Evolutionary conservation across 2,888 invertebrate genomes (phyloP), one percentile per base, ranked within the genome.

Genomic region (Merodon equestris): DNA sequence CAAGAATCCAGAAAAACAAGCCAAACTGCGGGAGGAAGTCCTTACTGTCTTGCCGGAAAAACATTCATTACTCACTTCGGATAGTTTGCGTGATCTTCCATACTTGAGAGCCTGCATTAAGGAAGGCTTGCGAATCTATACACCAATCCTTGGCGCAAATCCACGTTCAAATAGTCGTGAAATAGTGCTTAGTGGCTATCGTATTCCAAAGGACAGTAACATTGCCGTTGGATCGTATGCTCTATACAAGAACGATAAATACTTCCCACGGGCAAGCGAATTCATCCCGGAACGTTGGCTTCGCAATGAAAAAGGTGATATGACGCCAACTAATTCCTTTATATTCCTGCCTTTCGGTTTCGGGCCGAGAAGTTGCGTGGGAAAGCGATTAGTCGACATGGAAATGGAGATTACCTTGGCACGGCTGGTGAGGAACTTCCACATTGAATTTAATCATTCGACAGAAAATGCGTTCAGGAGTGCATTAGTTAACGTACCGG

Each of bases 241-340:
- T 1, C 91, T 84, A 5, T 13, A 83, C 9, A 88, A 91, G 83
- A 90, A 91, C 84, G 92, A 92, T 12, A 88, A 91, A 56, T 91
- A 93, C 82, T 94, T 92, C 84, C 89, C 91, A 0, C 88, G 90
- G 9, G 88, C 93, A 0, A 84, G 90, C 0, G 90, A 92, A 72
- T 96, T 92, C 84, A 84, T 92, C 17, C 95, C 96, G 0, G 95
- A 95, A 85, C 89, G 96, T 44, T 96, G 95, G 95, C 66, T 90
- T 14, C 84, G 86, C 2, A 27, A 12, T 13, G 50, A 56, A 12
- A 76, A 83, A 60, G 56, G 44, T 0, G 70, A 79, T 0, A 82
- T 81, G 54, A 27, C 58, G 1, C 18, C 40, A 0, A 47, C 75
- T 10, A 84, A 85, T 81, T 85, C 86, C 0, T 87, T 86, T 73